Conservation (phyloP, 2,888 invertebrate genomes). For the Leptinotarsa tumamoca region DNA sequence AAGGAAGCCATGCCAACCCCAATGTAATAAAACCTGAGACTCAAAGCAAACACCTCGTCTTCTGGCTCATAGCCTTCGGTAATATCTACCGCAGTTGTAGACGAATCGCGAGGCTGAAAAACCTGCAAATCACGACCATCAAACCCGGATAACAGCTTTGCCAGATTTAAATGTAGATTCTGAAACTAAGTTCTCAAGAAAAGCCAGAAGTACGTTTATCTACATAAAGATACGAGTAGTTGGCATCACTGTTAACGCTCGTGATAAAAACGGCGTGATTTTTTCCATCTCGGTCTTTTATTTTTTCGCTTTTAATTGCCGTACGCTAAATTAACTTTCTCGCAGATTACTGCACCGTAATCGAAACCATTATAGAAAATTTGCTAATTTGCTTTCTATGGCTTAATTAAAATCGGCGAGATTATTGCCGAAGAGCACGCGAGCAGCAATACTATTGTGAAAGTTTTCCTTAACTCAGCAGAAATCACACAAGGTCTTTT, state of each 20-base stretch:
- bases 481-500: neutral
- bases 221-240: too few relatives aligned
- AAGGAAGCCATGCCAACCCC: too few relatives aligned
- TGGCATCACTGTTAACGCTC: neutral
- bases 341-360: slow-evolving; percentile 25
- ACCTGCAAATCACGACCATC: too few relatives aligned
- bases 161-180: too few relatives aligned
- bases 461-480: neutral
- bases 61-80: too few relatives aligned
- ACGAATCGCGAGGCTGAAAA: too few relatives aligned
- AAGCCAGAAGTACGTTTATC: too few relatives aligned
- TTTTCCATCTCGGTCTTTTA: neutral
- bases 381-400: slow-evolving; percentile 35
- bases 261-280: neutral
- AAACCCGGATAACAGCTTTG: too few relatives aligned
- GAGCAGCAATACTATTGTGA: neutral
- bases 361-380: slow-evolving; percentile 33
- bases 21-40: too few relatives aligned
- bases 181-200: too few relatives aligned
- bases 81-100: too few relatives aligned
- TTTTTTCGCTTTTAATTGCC: slow-evolving; percentile 22
- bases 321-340: slow-evolving; percentile 21
- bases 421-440: slow-evolving; percentile 6
- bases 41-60: too few relatives aligned
- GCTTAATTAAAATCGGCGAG: slow-evolving; percentile 32